A percentile compares a stretch with the other conserved stretches of the same genome.
Conservation (phyloP, 2,797 vertebrate genomes). For the Euthynnus affinis region DNA sequence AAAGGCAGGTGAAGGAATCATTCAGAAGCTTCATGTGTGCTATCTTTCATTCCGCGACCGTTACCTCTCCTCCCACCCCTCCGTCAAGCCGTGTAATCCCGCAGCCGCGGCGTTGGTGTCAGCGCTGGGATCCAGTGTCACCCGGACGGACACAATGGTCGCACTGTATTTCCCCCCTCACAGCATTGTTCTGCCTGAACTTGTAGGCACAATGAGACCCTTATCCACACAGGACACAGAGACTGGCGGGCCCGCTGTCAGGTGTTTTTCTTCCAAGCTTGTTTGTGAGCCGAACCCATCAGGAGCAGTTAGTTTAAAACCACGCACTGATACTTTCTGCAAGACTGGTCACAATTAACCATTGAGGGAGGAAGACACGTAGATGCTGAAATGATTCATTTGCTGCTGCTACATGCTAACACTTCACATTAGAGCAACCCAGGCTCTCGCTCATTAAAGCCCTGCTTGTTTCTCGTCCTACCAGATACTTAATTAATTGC, state of each 20-base stretch:
- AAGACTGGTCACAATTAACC: not conserved
- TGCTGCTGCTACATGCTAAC: not conserved
- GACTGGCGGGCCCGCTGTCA: conserved; percentile 46
- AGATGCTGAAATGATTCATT: not conserved
- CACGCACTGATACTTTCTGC: not conserved
- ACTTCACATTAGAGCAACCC: not conserved
- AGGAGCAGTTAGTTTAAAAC: conserved; percentile 15
- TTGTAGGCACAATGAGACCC: conserved; percentile 78
- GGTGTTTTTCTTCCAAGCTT: conserved; percentile 64
- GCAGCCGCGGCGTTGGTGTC: conserved; percentile 60
- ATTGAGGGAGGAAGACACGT: not conserved
- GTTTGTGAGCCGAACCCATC: conserved; percentile 28
- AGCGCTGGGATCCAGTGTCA: conserved; percentile 72
- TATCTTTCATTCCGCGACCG: not conserved
- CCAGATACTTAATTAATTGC: not conserved
- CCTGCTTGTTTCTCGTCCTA: not conserved
- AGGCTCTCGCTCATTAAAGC: not conserved
- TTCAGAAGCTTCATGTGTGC: not conserved
- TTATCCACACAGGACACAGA: conserved; percentile 62
- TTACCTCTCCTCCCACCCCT: conserved; percentile 60
- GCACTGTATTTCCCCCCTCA: conserved; percentile 72
- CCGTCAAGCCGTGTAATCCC: conserved; percentile 58
- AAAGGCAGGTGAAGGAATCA: not conserved
- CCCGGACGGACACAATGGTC: conserved; percentile 75
- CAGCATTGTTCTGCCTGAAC: conserved; percentile 69